Evolutionary conservation across 2,113 vertebrate genomes (phyloP), one percentile per base, ranked within the genome.

Genomic region (Procavia capensis): DNA sequence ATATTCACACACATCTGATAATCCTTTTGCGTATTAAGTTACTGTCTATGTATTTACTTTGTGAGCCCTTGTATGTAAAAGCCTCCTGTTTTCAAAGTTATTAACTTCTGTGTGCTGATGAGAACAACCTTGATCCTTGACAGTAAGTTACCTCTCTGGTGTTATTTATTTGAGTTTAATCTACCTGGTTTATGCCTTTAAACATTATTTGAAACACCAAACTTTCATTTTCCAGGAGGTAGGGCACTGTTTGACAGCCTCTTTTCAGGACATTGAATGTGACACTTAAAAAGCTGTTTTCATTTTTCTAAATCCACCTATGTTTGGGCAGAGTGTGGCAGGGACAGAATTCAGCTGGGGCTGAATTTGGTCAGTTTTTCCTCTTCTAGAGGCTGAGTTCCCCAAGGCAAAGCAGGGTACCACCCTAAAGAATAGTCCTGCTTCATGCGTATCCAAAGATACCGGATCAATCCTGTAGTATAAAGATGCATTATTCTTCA

Each of bases 371-470:
- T n/a, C 3, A 36, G 31, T 27, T 9, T 63, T 70, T 7, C 16
- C 61, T 29, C 19, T 41, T 50, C 0, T 3, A 24, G 34, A 66
- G 47, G 39, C 8, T 11, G 17, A 7, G 9, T 0, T 34, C 5
- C 27, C 74, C 47, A 36, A 8, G 43, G 75, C 63, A 39, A 2
- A 3, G 3, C 9, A 36, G 6, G 22, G 5, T 29, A n/a, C 3
- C 11, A 11, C 74, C 80, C n/a, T 1, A 57, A 41, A 34, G 31
- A 41, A 2, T 34, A 20, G 19, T 17, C 9, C 41, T 80, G 41
- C 54, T 31, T 25, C 3, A 0, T 17, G 0, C 2, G 2, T 3
- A 0, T 50, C 34, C 31, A 7, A 5, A 45, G 72, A 54, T 7
- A 1, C 1, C 1, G 9, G 16, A 7, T 5, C 36, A 16, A 10